Evolutionary conservation across 2,113 vertebrate genomes (phyloP), one percentile per base, ranked within the genome.

Genomic region (Amblyornis subalaris): DNA sequence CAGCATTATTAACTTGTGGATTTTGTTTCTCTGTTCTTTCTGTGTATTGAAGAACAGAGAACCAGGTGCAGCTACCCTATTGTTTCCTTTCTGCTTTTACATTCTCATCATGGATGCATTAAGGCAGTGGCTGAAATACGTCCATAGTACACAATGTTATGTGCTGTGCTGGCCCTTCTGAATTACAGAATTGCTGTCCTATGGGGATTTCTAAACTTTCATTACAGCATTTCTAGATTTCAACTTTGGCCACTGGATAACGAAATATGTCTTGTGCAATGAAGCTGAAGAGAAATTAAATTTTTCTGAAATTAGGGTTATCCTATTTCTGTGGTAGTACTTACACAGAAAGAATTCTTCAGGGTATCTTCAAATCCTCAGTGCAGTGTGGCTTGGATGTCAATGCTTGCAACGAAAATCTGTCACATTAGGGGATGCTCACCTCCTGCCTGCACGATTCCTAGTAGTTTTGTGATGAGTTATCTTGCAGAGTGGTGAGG

Each of bases 371-470:
- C 55, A 66, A 55, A 67, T 76, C 58, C 74, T 62, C 38, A 57
- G 17, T 67, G n/a, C 35, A 31, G 14, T 33, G 65, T 86, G 80
- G 87, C 54, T 92, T 29, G 3, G 62, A 87, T 94, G 44, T 72
- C 80, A 48, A 12, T 83, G 73, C 55, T 77, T 91, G 67, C 67
- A 55, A 55, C 73, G 71, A 65, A 81, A 94, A 72, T 78, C 82
- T 90, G 22, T 85, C 86, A 50, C 57, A 36, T 93, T 60, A 86
- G 50, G 57, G 42, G 38, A 85, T 94, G 85, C 55, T 94, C 73
- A 40, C 55, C 86, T 95, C 91, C 66, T 88, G 76, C 57, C 64
- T 88, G 29, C 42, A 28, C 78, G 66, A 95, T 93, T 95, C 88
- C 88, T 88, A 80, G 74, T 65, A 89, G 85, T 90, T 95, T 92